Evolutionary conservation across 1,140 invertebrate species (phyloP).

Genomic region (Atta cephalotes): DNA sequence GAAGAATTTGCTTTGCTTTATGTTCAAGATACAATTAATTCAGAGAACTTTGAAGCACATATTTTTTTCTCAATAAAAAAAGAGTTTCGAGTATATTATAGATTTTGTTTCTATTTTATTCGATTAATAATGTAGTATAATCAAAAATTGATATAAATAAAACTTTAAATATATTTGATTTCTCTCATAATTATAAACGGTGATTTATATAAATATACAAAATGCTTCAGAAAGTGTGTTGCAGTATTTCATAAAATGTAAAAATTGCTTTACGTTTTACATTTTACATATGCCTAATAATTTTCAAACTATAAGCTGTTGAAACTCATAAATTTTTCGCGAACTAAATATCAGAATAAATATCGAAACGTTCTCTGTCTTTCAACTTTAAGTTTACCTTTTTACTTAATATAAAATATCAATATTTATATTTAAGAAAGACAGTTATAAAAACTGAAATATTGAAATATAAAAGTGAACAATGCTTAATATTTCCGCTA

Average conservation of each 20-base stretch:
- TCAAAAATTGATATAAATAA: background rate
- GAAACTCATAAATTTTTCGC: background rate
- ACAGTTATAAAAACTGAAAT: background rate
- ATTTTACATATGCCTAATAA: background rate
- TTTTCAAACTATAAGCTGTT: background rate
- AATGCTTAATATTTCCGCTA: background rate
- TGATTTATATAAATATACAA: background rate
- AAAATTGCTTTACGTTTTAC: background rate
- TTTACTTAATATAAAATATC: background rate
- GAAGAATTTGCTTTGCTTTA: constrained; percentile 31
- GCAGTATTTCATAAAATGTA: background rate
- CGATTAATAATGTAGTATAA: background rate
- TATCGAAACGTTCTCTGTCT: background rate
- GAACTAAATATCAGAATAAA: background rate
- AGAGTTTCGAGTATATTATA: background rate
- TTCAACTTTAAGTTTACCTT: background rate
- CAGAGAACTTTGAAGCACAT: constrained; percentile 40
- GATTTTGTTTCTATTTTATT: background rate
- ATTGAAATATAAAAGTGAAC: background rate
- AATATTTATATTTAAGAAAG: constrained; percentile 6
- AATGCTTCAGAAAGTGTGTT: background rate
- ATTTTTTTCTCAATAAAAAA: background rate
- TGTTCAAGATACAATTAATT: constrained; percentile 65
- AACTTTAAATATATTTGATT: background rate
- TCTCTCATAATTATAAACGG: background rate